A percentile compares a stretch with the other conserved stretches of the same genome.
phyloP scores from a whole-genome alignment of 2,113 vertebrate species.

The Sclerurus mexicanus region DNA sequence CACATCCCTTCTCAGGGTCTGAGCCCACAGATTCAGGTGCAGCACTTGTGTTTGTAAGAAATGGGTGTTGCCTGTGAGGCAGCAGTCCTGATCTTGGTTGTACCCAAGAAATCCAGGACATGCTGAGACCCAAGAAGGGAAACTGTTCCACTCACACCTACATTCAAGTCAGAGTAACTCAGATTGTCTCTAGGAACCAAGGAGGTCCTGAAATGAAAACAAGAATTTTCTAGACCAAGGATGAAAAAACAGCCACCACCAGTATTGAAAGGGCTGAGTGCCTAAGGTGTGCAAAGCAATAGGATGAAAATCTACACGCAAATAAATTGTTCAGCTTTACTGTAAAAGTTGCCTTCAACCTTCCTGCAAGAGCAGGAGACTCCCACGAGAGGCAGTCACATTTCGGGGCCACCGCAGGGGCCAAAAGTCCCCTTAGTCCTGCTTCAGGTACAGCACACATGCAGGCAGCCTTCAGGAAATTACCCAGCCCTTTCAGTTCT shows the following conservation, averaged over 20 bases:
- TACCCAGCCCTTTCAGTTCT: not conserved
- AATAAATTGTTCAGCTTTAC: not conserved
- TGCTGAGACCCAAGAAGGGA: not conserved
- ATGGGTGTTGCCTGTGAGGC: not conserved
- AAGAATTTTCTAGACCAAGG: not conserved
- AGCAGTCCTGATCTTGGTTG: not conserved
- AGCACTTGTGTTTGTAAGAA: not conserved
- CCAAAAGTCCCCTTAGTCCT: fast-evolving
- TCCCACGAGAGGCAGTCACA: not conserved
- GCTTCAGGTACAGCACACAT: not conserved
- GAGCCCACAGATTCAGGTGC: not conserved
- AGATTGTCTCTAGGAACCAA: not conserved
- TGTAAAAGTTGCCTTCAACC: not conserved
- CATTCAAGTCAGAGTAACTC: not conserved
- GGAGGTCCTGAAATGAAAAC: not conserved
- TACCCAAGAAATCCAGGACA: not conserved
- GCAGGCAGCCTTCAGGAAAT: not conserved
- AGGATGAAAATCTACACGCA: not conserved
- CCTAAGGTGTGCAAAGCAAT: not conserved
- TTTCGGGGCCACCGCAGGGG: not conserved
- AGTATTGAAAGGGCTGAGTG: not conserved
- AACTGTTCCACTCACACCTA: not conserved
- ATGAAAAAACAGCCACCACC: not conserved
- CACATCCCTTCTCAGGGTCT: not conserved
- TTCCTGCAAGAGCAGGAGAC: not conserved